Conservation (phyloP, 30 jellyfish, hydroid and myxozoan species). For the Aurelia sp. region DNA sequence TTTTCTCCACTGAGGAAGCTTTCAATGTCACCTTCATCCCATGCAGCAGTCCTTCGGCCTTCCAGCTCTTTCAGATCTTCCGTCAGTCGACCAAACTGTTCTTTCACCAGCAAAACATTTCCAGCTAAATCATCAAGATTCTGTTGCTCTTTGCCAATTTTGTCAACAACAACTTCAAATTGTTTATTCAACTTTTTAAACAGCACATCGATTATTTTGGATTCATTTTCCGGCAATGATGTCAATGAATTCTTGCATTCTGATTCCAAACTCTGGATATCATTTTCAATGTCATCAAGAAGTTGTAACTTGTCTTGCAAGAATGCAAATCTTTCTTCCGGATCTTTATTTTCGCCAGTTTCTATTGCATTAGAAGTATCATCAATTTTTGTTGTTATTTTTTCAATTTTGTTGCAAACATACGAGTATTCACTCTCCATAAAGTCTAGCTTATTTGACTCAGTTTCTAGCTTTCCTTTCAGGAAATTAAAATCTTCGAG, state of each 20-base stretch:
- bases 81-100: neutral
- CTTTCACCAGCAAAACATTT: neutral
- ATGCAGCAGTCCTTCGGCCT: neutral
- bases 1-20: neutral
- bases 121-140: neutral
- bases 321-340: neutral
- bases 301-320: neutral
- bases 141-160: constrained; percentile 23
- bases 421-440: constrained; percentile 14
- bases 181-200: neutral
- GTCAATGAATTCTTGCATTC: constrained; percentile 1
- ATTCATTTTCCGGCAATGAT: constrained; percentile 50
- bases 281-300: constrained; percentile 12
- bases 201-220: neutral
- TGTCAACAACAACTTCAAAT: constrained; percentile 26
- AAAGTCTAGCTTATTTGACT: neutral
- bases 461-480: constrained; percentile 17
- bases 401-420: neutral
- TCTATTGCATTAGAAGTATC: neutral
- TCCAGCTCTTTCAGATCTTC: constrained; percentile 21
- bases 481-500: constrained; percentile 49
- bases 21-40: constrained; percentile 6
- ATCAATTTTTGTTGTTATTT: neutral
- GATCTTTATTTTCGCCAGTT: neutral
- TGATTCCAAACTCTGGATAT: constrained; percentile 9